Conservation (phyloP, 2,797 vertebrate species). For the Brachyalestes nurse region DNA sequence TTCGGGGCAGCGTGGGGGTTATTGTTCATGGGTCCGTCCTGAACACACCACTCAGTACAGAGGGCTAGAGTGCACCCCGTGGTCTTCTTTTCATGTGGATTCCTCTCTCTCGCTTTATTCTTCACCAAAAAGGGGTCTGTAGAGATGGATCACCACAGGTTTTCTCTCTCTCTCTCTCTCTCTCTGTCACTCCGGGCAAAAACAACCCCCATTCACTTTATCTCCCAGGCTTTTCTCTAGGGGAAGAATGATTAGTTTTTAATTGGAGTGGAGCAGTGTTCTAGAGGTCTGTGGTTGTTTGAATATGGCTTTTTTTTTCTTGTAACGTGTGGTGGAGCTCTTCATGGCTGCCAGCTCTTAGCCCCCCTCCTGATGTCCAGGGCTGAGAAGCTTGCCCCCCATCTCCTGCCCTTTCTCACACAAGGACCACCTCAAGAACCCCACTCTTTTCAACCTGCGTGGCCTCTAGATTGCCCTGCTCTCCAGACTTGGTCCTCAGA, state of each 20-base stretch:
- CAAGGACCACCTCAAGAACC: slow-evolving; percentile 42
- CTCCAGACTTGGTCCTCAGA: slow-evolving; percentile 53
- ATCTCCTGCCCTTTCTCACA: slow-evolving; percentile 32
- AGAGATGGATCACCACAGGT: slow-evolving; percentile 23
- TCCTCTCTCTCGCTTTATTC: slow-evolving; percentile 30
- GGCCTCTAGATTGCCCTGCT: slow-evolving; percentile 52
- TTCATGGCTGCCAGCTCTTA: slow-evolving; percentile 35
- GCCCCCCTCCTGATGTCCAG: slow-evolving; percentile 1
- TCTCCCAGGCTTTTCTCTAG: slow-evolving; percentile 50
- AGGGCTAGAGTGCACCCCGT: not conserved
- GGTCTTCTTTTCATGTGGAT: slow-evolving; percentile 18
- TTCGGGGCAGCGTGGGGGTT: slow-evolving; percentile 44
- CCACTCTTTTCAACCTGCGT: slow-evolving; percentile 32
- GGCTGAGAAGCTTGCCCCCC: slow-evolving; percentile 1
- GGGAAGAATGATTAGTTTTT: slow-evolving; percentile 78
- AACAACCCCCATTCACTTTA: slow-evolving; percentile 29
- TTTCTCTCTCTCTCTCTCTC: not conserved
- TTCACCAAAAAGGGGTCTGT: slow-evolving; percentile 29
- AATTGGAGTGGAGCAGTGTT: slow-evolving; percentile 76
- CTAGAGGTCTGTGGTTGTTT: slow-evolving; percentile 78
- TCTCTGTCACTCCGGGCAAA: slow-evolving; percentile 34
- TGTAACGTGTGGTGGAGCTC: slow-evolving; percentile 15
- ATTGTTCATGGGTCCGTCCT: slow-evolving; percentile 44
- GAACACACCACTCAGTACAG: slow-evolving; percentile 36
- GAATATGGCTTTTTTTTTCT: slow-evolving; percentile 65